Base-by-base conservation (phyloP, 2,797 vertebrate genomes). In the Sparidentex hasta region DNA sequence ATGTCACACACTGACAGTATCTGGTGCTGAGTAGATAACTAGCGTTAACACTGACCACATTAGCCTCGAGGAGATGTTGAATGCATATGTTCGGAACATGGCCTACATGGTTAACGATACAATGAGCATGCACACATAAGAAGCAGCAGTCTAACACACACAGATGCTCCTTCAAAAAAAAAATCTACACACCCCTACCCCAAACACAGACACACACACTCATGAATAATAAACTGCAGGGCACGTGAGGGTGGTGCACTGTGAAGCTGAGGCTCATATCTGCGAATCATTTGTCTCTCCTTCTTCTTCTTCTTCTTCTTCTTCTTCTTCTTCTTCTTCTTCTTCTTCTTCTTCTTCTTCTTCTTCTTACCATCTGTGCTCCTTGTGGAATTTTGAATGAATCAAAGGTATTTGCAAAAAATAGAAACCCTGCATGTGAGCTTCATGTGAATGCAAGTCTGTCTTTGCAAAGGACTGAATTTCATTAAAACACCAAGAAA, bases 221-320 rank as follows among this genome's bases (percentile, higher is more conserved):
- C 74, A 81, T 81, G 79, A 83, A 81, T 81, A 87, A 87, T 75
- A 67, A 76, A 75, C 54, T 56, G 41, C 21, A 9, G 71, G 55
- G 63, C 80, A 67, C 65, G 63, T 54, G 57, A 84, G 86, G 72
- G 8, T 51, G 72, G 8, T 51, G 59, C 2, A 12, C 18, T 55
- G 54, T 59, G 48, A 68, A 57, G 55, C 55, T 59, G 27, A 54
- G 47, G 61, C 71, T 79, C 54, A 50, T 51, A 41, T 63, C 70
- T 66, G 38, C 59, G 65, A 44, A 8, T 50, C 51, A 20, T 75
- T 81, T 65, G 33, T 78, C 33, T 66, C 50, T 46, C 63, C 50
- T 57, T 74, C 38, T 57, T 66, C 50, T 46, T 65, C 50, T 57
- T 66, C 50, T 46, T 65, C 50, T 57, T 66, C 50, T 46, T 63